Evolutionary conservation across 1,140 invertebrate species (phyloP).

Genomic region (Cotesia glomerata): DNA sequence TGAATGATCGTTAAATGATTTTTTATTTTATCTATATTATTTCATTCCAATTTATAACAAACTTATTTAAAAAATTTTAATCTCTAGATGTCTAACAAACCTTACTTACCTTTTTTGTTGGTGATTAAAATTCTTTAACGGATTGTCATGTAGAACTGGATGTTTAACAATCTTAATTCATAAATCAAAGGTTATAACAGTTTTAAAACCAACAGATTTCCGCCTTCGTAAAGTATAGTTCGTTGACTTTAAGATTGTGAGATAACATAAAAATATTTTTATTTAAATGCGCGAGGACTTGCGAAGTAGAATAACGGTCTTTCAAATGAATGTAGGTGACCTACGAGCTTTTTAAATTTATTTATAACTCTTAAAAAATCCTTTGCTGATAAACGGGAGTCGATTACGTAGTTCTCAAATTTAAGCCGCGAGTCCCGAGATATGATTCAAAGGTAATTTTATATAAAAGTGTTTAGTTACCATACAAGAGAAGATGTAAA

Average conservation of each 20-base stretch:
- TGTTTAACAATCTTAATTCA: too few relatives aligned
- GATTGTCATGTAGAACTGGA: too few relatives aligned
- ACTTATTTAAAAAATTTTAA: too few relatives aligned
- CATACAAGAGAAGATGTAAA: too few relatives aligned
- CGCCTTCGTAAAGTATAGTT: conserved; percentile 9
- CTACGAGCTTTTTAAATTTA: too few relatives aligned
- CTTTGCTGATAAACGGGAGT: background rate
- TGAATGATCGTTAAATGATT: background rate
- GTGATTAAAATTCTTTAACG: too few relatives aligned
- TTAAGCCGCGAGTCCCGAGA: background rate
- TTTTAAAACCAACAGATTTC: too few relatives aligned
- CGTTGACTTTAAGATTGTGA: background rate
- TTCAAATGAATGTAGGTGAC: background rate
- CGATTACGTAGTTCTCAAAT: background rate
- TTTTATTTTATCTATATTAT: background rate
- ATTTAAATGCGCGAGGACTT: background rate
- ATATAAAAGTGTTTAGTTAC: background rate
- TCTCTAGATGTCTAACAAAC: too few relatives aligned
- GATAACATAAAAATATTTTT: background rate
- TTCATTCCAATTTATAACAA: too few relatives aligned
- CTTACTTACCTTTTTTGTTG: too few relatives aligned
- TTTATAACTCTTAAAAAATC: too few relatives aligned
- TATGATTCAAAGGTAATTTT: background rate
- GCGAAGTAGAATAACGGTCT: background rate
- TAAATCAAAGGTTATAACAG: too few relatives aligned